A percentile compares a stretch with the other conserved stretches of the same genome.
phyloP scores from a whole-genome alignment of 1,140 invertebrate species.

The Drosophila teissieri region DNA sequence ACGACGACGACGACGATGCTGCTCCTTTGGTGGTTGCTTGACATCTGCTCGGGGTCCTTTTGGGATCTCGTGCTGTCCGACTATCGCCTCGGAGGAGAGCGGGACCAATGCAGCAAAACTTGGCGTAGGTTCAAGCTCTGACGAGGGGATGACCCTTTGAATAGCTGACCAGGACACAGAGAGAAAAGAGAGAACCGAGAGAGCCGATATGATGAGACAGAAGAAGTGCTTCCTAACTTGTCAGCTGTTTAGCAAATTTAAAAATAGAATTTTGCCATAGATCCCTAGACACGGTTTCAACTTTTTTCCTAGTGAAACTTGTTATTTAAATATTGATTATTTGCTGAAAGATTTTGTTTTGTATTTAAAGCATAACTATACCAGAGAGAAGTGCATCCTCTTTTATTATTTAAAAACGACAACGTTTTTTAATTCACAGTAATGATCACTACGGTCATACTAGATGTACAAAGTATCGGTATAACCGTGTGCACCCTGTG shows the following conservation, averaged over 20 bases:
- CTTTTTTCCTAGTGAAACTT: no score
- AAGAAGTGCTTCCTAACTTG: neutral
- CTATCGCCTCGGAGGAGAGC: constrained; percentile 14
- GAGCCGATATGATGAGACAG: neutral
- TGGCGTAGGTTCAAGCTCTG: constrained; percentile 26
- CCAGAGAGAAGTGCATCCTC: no score
- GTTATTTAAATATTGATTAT: no score
- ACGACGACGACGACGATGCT: constrained; percentile 62
- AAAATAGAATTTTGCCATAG: no score
- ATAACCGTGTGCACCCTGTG: no score
- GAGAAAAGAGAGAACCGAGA: constrained; percentile 15
- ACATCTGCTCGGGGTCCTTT: constrained; percentile 49
- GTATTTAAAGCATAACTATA: no score
- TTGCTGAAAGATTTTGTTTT: no score
- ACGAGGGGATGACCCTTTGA: neutral
- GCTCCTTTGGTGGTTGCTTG: constrained; percentile 60
- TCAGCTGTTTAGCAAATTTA: constrained; percentile 15
- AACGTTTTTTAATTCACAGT: no score
- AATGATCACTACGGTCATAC: no score
- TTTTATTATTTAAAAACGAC: no score
- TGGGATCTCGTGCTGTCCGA: neutral
- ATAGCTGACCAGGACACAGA: neutral
- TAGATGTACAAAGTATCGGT: no score
- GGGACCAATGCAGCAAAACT: constrained; percentile 32
- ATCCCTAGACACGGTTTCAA: no score